Evolutionary conservation across 2,113 vertebrate genomes (phyloP).

Genomic region (Corythaeola cristata): DNA sequence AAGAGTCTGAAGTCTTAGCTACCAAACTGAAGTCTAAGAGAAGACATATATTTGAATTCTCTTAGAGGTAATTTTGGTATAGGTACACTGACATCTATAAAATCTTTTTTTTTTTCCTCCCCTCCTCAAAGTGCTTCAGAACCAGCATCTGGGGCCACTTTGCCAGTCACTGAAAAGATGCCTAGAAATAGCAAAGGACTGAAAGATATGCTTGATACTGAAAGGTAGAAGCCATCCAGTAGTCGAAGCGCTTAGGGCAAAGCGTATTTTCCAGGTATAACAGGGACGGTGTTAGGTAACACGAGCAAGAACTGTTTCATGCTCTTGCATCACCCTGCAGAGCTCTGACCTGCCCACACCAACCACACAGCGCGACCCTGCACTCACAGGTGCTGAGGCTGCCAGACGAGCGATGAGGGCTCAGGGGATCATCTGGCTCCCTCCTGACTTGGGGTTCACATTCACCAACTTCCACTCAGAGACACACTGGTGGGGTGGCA

Average conservation of each 20-base stretch:
- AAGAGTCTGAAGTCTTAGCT: not conserved
- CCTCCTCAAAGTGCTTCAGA: not conserved
- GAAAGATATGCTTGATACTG: not conserved
- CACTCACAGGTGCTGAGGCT: fast-evolving
- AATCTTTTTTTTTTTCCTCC: not conserved
- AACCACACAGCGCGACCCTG: fast-evolving
- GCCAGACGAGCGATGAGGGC: fast-evolving
- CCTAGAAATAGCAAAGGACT: not conserved
- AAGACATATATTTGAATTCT: not conserved
- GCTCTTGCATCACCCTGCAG: not conserved
- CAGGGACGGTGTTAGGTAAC: not conserved
- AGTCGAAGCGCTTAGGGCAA: not conserved
- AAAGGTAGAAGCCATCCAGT: not conserved
- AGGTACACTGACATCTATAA: not conserved
- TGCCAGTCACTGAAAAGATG: not conserved
- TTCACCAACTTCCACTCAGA: not conserved
- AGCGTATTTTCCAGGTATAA: not conserved
- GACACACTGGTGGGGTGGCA: fast-evolving
- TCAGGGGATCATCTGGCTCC: not conserved
- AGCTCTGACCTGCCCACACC: not conserved
- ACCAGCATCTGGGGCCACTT: not conserved
- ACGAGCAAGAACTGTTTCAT: not conserved
- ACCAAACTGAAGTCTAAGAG: not conserved
- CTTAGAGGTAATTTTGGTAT: not conserved
- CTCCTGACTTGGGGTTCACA: not conserved